Evolutionary conservation across 2,797 vertebrate genomes (phyloP).

Genomic region (Tachyglossus aculeatus): DNA sequence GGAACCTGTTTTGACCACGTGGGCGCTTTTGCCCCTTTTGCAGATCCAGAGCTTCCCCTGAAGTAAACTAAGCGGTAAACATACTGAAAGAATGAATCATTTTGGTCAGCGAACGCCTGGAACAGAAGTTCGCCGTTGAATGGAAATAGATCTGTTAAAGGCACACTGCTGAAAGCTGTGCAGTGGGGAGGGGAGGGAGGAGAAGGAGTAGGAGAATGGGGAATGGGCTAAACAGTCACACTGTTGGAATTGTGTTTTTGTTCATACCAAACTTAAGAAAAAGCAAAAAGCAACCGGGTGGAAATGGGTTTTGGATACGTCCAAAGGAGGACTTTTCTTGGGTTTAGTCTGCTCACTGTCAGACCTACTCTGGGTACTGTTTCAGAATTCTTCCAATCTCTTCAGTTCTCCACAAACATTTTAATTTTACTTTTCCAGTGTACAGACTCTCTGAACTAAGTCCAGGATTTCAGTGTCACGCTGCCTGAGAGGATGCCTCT

Average conservation of each 20-base stretch:
- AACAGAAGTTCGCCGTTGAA: constrained; percentile 61
- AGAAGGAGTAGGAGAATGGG: too few relatives aligned
- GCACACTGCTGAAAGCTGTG: constrained; percentile 48
- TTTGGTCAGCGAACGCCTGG: constrained; percentile 40
- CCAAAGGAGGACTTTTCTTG: constrained; percentile 31
- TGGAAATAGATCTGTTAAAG: constrained; percentile 57
- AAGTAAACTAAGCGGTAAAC: constrained; percentile 61
- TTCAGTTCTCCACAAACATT: constrained; percentile 30
- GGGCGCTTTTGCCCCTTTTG: constrained; percentile 48
- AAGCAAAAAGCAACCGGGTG: constrained; percentile 21
- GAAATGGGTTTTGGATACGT: constrained; percentile 47
- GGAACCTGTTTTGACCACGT: constrained; percentile 57
- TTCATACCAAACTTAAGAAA: constrained; percentile 51
- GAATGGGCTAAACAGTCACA: constrained; percentile 31
- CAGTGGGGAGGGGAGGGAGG: constrained; percentile 1
- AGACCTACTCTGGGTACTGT: background rate
- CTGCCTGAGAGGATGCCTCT: too few relatives aligned
- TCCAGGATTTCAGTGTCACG: background rate
- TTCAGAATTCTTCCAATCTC: background rate
- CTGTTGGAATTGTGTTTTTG: constrained; percentile 31
- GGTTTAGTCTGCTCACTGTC: background rate
- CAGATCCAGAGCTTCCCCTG: constrained; percentile 57
- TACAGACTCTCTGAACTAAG: background rate
- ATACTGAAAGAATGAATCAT: constrained; percentile 59
- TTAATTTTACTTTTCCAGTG: background rate